phyloP scores from a whole-genome alignment of 2,888 invertebrate genomes.

The Linyphia triangularis region DNA sequence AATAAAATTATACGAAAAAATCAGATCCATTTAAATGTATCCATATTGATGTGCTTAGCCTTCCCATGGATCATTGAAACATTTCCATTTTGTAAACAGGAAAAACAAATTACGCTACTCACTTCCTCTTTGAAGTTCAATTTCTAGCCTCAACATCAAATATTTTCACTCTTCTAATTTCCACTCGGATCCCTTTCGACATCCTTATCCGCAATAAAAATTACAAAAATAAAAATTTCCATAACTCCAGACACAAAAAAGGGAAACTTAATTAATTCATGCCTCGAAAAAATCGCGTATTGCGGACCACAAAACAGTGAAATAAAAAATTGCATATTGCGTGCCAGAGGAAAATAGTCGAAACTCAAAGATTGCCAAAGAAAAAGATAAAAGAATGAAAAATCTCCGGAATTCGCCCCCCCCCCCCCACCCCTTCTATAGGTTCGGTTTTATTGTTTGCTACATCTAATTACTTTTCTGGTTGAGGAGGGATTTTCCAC shows the following conservation, averaged over 20 bases:
- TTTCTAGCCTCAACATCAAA: too few species aligned
- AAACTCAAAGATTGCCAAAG: slow-evolving; percentile 30
- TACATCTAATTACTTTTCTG: slow-evolving; percentile 73
- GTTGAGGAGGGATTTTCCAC: slow-evolving; percentile 14
- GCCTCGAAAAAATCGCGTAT: slow-evolving; percentile 34
- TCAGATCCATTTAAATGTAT: too few species aligned
- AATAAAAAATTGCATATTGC: slow-evolving; percentile 37
- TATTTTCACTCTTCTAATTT: not conserved
- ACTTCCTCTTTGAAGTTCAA: too few species aligned
- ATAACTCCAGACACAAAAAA: not conserved
- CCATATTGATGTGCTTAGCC: too few species aligned
- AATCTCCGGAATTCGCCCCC: slow-evolving; percentile 64
- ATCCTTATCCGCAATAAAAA: not conserved
- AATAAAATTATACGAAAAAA: too few species aligned
- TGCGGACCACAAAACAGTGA: not conserved
- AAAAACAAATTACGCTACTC: too few species aligned
- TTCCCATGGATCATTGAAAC: too few species aligned
- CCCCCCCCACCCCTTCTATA: slow-evolving; percentile 45
- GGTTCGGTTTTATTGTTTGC: slow-evolving; percentile 65
- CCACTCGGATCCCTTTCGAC: not conserved
- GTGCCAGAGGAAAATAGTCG: slow-evolving; percentile 51
- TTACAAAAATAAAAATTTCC: not conserved
- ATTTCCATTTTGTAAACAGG: too few species aligned
- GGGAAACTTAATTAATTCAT: slow-evolving; percentile 48
- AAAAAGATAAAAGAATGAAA: slow-evolving; percentile 19